Base-by-base conservation (phyloP, 1,140 invertebrate genomes). In the Homalodisca vitripennis region DNA sequence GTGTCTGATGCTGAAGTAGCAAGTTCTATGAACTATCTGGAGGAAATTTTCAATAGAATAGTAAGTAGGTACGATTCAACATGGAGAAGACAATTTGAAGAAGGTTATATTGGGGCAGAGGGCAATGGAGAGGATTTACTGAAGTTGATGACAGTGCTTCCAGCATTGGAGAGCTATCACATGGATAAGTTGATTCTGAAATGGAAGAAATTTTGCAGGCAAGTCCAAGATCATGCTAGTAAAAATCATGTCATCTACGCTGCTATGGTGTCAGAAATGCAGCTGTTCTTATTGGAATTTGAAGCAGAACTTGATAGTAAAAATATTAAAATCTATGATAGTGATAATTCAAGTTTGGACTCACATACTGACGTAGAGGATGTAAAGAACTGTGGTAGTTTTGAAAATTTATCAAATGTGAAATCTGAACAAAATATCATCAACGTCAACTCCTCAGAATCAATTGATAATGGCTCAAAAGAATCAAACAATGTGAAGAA, bases 11-110 rank as follows among this genome's bases (percentile, higher is more conserved):
- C 6, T 13, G 63, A 66, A 31, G 6, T 66, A 27, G 17, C 32
- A 26, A 29, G 14, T 2, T 20, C 63, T 46, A 17, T 66, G 26
- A 46, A 66, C 2, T 22, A 66, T 22, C 41, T 66, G 22, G 63
- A 66, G 24, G 41, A 66, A 27, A 41, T 66, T 22, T 66, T 66
- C 22, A 46, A 46, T 47, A 46, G 41, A 13, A 66, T 66, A 34
- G n/a, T 66, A 10, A 17, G 47, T 12, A 32, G 41, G n/a, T 66
- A 66, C 32, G 41, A 66, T 26, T 66, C 34, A 3, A 66, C 41
- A 1, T 66, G 63, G 63, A 24, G 22, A 46, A 66, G 31, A 66
- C 32, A 66, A 47, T 47, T n/a, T 12, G 26, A 34, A 12, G 63
- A 66, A 66, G 41, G 41, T 27, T 66, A 66, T 66, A 24, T 22